phyloP scores from a whole-genome alignment of 1,140 invertebrate genomes.

The Apis laboriosa region DNA sequence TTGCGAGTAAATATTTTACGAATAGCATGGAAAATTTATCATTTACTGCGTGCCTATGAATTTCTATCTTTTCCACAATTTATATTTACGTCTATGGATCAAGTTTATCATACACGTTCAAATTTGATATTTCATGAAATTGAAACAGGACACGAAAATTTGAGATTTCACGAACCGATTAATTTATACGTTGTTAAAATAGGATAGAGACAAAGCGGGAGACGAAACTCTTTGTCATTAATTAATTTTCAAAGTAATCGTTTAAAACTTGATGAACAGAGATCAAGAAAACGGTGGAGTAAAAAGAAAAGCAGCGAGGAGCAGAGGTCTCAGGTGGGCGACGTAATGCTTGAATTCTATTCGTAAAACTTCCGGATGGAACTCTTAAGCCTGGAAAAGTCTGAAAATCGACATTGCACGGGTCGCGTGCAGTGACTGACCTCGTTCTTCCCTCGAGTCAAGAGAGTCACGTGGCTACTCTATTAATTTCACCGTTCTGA shows the following conservation, averaged over 20 bases:
- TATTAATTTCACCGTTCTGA: slow-evolving; percentile 51
- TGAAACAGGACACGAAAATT: background rate
- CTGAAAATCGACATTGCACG: slow-evolving; percentile 53
- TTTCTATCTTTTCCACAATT: background rate
- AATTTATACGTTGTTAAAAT: background rate
- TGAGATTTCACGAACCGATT: background rate
- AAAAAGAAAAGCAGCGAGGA: too few species aligned
- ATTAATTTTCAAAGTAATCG: background rate
- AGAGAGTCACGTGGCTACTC: slow-evolving; percentile 53
- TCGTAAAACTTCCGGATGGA: slow-evolving; percentile 12
- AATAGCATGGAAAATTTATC: slow-evolving; percentile 16
- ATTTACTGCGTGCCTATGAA: background rate
- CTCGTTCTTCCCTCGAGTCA: slow-evolving; percentile 45
- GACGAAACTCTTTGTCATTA: background rate
- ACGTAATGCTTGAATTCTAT: background rate
- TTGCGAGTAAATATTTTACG: slow-evolving; percentile 14
- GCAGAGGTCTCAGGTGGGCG: slow-evolving; percentile 13
- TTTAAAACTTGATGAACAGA: slow-evolving; percentile 2
- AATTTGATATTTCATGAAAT: background rate
- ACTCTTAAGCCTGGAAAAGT: slow-evolving; percentile 42
- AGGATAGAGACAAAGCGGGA: too few species aligned
- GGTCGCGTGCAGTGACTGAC: slow-evolving; percentile 61
- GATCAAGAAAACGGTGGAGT: too few species aligned
- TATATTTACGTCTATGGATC: background rate
- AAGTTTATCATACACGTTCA: background rate